Base-by-base conservation (phyloP, 2,113 vertebrate species). In the Tachysurus fulvidraco region DNA sequence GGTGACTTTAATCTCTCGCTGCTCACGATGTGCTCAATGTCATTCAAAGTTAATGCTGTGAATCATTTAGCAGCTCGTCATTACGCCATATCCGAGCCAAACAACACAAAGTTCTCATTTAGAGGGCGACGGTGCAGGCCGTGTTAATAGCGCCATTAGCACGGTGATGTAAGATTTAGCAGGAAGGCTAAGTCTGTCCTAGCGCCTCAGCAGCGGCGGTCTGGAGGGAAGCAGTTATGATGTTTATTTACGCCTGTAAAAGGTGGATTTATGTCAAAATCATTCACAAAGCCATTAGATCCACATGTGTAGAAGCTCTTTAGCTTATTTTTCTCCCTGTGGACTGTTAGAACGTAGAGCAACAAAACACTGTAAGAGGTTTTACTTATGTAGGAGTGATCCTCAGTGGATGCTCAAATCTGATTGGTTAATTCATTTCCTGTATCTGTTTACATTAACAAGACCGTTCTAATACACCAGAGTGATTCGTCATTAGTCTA, bases 21-120 rank as follows among this genome's bases (percentile, higher is more conserved):
- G 14, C 59, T 36, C 90, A 88, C 89, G 92, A 93, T 91, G 74
- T 46, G 89, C 89, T 76, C 94, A 95, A 95, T 95, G 95, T 95
- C 94, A 83, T 95, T 95, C 94, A 95, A 95, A 94, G 95, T 95
- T 95, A 95, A 95, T 95, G 94, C 88, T 89, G 91, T 89, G 92
- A 94, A 94, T 95, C 94, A 94, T 95, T 95, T 94, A 94, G 89
- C 90, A 83, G 92, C 91, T 94, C 90, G 94, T 95, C 92, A 94
- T 92, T 92, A 91, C 92, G 93, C 93, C 92, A 5, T 94, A 93
- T 94, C 93, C 92, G 92, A 83, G 85, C 93, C 93, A 95, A 95
- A 95, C 94, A 95, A 95, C 93, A 92, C 91, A 92, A 92, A 93
- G 94, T 94, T 94, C 93, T 94, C 93, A 94, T 93, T 92, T 92